Base-by-base conservation (phyloP, 2,113 vertebrate species). In the Halcyon senegalensis region DNA sequence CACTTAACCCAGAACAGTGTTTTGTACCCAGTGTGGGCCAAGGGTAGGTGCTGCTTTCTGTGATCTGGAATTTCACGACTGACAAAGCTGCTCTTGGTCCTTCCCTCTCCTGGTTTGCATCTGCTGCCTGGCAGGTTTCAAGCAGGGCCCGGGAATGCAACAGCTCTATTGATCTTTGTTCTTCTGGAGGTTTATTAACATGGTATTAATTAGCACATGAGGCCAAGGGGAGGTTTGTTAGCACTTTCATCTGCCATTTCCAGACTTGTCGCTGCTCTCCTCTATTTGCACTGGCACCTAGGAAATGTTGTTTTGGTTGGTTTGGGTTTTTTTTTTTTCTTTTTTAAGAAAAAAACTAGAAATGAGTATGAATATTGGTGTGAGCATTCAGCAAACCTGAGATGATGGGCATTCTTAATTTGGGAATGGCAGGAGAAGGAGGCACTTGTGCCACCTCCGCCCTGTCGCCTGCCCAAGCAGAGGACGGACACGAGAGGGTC, bases 161-260 rank as follows among this genome's bases (percentile, higher is more conserved):
- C 84, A 1, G 39, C 53, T 69, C 69, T 5, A 24, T 24, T 19
- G 68, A 63, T 31, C 84, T 41, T 16, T 13, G 3, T 23, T 19
- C 76, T 44, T 90, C 87, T 21, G 55, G 55, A 80, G 73, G 63
- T 60, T 92, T 23, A 95, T 94, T 92, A 97, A 53, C 88, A 85
- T 59, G 1, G 66, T 76, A 74, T 92, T 94, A 95, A 96, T 94
- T 92, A 94, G 69, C 90, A 50, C 37, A 4, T 2, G 21, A 73
- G 72, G 80, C 78, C 13, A 4, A 62, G 75, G 46, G 33, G 79
- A 90, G 68, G 51, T 51, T 90, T 50, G 64, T 66, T 89, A 87
- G 72, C 77, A 9, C 62, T 44, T 75, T 35, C 50, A 55, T 66
- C 87, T 92, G 81, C 79, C 75, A 23, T 41, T 78, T 56, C 85